A percentile compares a stretch with the other conserved stretches of the same genome.
These are phyloP conservation scores for Pagetopsis macropterus DNA, from an alignment of 2,797 vertebrate species.

Conservation along the genomic window DNA sequence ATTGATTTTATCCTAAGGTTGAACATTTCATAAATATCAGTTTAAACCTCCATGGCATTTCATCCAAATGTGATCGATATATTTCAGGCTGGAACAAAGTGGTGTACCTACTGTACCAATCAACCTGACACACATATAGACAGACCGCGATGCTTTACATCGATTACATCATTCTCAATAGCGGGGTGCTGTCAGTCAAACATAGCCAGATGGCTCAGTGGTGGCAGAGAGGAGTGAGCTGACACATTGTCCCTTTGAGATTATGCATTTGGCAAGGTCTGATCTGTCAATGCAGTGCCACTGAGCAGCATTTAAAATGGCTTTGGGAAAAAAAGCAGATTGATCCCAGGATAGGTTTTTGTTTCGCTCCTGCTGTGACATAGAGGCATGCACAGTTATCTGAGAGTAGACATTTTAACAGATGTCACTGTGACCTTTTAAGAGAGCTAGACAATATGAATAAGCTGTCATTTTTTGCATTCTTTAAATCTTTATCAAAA, in stretches of 20 bases:
- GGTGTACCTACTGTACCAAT: background rate
- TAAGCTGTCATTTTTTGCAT: constrained; percentile 38
- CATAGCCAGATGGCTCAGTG: constrained; percentile 31
- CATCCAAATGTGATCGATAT: background rate
- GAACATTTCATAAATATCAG: background rate
- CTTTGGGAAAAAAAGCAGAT: constrained; percentile 48
- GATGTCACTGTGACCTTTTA: constrained; percentile 69
- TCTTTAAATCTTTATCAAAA: constrained; percentile 43
- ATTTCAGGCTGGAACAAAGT: background rate
- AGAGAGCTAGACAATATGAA: constrained; percentile 37
- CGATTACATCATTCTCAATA: constrained; percentile 28
- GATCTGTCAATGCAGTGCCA: constrained; percentile 41
- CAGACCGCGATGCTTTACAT: constrained; percentile 12
- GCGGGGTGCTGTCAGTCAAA: constrained; percentile 49
- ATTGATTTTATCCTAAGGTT: background rate
- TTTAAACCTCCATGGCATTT: background rate
- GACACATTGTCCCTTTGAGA: constrained; percentile 48
- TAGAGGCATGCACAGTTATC: constrained; percentile 41
- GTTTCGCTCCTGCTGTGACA: constrained; percentile 60
- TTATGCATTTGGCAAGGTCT: constrained; percentile 45
- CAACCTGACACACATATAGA: background rate
- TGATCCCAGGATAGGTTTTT: constrained; percentile 53
- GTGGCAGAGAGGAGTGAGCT: constrained; percentile 30
- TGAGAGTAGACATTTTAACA: constrained; percentile 58
- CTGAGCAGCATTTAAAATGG: constrained; percentile 53